Percentiles rank a stretch among this genome's conserved stretches.
Evolutionary conservation across 2,888 invertebrate genomes (phyloP).

Genomic region (Perdita meconis): DNA sequence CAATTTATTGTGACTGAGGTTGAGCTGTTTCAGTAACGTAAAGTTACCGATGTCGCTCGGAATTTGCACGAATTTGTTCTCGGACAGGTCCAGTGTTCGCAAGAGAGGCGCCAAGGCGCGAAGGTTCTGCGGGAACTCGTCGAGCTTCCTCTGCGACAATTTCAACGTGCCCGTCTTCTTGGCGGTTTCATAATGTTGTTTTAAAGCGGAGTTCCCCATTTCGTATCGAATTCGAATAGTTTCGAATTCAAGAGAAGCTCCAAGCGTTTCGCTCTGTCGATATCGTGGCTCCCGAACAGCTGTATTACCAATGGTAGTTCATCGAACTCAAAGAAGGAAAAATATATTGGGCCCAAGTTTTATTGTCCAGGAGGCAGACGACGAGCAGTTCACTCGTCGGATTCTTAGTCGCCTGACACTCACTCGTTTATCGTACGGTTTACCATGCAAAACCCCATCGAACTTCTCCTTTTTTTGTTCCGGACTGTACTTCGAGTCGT

Average conservation of each 20-base stretch:
- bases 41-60: constrained; percentile 92
- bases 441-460: neutral
- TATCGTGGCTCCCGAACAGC: too few species aligned
- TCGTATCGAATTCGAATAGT: constrained; percentile 6
- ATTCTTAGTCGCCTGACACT: constrained; percentile 25
- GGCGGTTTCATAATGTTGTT: constrained; percentile 97
- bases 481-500: constrained; percentile 43
- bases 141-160: constrained; percentile 92
- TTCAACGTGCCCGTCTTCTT: constrained; percentile 98
- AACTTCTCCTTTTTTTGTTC: constrained; percentile 11
- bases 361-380: too few species aligned
- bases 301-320: too few species aligned
- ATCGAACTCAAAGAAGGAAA: too few species aligned
- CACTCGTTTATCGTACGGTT: neutral
- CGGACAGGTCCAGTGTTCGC: constrained; percentile 95
- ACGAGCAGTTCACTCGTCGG: too few species aligned
- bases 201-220: constrained; percentile 96
- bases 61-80: constrained; percentile 93
- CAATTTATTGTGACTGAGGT: constrained; percentile 93
- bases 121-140: constrained; percentile 90
- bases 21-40: constrained; percentile 89
- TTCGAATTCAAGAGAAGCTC: neutral
- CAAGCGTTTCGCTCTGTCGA: too few species aligned
- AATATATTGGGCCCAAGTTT: too few species aligned
- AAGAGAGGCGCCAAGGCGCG: constrained; percentile 88